Evolutionary conservation across 2,888 invertebrate species (phyloP).

Genomic region (Thysanoteuthis rhombus): DNA sequence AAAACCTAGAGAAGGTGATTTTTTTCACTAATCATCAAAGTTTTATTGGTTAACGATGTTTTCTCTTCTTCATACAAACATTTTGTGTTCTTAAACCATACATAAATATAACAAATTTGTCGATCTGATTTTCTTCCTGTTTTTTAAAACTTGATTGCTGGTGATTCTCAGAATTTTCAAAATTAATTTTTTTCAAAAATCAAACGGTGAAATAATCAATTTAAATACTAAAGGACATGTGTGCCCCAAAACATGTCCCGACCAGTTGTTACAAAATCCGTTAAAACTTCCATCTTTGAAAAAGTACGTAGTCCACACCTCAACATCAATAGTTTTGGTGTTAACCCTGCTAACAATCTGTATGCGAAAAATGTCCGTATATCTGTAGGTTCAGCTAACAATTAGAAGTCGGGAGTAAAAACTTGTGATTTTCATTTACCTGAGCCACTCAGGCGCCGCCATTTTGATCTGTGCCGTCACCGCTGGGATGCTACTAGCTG

Average conservation of each 20-base stretch:
- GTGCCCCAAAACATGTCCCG: background rate
- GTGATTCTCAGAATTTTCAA: background rate
- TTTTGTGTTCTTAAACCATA: background rate
- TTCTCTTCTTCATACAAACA: background rate
- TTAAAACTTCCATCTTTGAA: background rate
- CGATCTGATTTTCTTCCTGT: background rate
- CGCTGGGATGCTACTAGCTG: background rate
- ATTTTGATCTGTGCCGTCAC: background rate
- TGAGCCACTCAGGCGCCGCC: background rate
- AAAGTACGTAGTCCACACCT: background rate
- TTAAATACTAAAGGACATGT: background rate
- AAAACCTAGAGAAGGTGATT: too few species aligned
- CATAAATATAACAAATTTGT: background rate
- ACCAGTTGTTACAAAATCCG: background rate
- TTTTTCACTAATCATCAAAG: too few species aligned
- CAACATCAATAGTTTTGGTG: background rate
- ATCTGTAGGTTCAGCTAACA: background rate
- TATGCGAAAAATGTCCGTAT: background rate
- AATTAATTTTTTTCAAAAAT: background rate
- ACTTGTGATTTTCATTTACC: background rate
- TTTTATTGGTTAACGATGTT: too few species aligned
- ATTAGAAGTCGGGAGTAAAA: background rate
- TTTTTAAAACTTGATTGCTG: background rate
- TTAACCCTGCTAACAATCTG: background rate
- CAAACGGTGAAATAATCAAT: background rate